Conservation (phyloP, 2,113 vertebrate genomes). For the Patagioenas fasciata region DNA sequence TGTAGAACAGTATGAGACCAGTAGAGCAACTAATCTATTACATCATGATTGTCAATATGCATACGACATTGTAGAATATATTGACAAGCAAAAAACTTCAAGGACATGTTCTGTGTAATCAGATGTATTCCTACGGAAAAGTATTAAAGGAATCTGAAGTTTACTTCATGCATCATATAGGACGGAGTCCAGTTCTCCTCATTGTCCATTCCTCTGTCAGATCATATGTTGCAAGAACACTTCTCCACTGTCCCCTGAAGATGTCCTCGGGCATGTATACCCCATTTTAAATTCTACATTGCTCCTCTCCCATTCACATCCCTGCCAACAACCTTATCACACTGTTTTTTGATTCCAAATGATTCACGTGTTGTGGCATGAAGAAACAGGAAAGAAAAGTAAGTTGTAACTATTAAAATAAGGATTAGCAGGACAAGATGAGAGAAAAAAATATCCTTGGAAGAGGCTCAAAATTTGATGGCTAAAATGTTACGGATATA, state of each 20-base stretch:
- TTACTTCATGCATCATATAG: neutral
- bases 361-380: neutral
- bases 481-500: neutral
- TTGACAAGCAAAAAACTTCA: neutral
- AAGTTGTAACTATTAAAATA: neutral
- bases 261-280: neutral
- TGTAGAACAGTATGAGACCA: neutral
- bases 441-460: conserved; percentile 21
- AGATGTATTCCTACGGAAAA: neutral
- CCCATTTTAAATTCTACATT: neutral
- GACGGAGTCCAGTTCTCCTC: neutral
- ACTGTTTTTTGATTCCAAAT: neutral
- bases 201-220: neutral
- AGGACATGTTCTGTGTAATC: neutral
- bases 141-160: neutral
- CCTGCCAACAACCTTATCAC: neutral
- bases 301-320: neutral
- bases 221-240: neutral
- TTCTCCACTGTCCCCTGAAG: neutral
- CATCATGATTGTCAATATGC: neutral
- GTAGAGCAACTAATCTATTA: neutral
- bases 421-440: neutral
- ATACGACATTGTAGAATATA: neutral
- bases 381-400: neutral
- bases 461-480: conserved; percentile 31